These are phyloP conservation scores for Dryadula phaetusa DNA, from an alignment of 2,888 invertebrate genomes.

Conservation along the genomic window DNA sequence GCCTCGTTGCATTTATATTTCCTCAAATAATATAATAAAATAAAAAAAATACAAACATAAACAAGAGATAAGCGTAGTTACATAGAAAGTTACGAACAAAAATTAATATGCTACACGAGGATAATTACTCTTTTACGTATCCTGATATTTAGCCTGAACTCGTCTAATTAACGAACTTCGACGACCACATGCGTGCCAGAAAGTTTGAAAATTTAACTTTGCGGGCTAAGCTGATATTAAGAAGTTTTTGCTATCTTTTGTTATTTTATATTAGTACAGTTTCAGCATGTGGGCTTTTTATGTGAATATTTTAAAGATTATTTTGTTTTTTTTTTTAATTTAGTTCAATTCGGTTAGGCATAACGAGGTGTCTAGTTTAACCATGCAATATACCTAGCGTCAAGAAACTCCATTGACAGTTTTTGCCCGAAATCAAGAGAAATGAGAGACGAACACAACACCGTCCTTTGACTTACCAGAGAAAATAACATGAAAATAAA, in stretches of 20 bases:
- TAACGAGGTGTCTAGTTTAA: no score
- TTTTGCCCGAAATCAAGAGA: no score
- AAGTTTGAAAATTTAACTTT: slow-evolving; percentile 22
- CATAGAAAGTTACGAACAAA: not conserved
- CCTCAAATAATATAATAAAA: no score
- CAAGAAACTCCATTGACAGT: no score
- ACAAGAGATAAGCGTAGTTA: not conserved
- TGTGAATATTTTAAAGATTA: not conserved
- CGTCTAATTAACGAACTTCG: slow-evolving; percentile 49
- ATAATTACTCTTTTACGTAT: slow-evolving; percentile 12
- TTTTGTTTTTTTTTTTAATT: not conserved
- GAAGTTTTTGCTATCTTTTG: slow-evolving; percentile 28
- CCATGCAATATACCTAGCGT: no score
- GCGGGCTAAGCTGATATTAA: slow-evolving; percentile 16
- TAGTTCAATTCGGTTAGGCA: no score
- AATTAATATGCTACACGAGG: not conserved
- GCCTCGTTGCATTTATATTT: no score
- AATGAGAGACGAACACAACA: no score
- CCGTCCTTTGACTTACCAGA: no score
- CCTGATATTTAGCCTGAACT: slow-evolving; percentile 44
- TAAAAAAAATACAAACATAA: not conserved
- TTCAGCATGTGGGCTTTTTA: not conserved
- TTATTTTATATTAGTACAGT: slow-evolving; percentile 11
- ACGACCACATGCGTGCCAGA: slow-evolving; percentile 23
- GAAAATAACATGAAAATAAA: no score